A percentile compares a stretch with the other conserved stretches of the same genome.
Evolutionary conservation across 2,113 vertebrate genomes (phyloP).

Genomic region (Panthera tigris): DNA sequence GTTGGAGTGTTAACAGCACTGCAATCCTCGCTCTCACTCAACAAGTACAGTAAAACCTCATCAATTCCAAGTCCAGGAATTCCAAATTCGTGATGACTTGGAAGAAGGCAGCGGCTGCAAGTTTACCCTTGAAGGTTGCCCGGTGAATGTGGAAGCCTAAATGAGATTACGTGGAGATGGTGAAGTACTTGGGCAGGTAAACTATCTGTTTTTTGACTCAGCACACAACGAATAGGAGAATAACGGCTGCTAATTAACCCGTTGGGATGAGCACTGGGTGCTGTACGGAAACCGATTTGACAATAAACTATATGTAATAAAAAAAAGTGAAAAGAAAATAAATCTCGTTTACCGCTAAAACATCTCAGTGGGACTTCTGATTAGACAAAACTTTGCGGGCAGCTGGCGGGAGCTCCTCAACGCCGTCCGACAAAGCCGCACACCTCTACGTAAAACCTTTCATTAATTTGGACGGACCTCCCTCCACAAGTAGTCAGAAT

Average conservation of each 20-base stretch:
- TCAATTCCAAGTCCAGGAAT: slow-evolving; percentile 40
- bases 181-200: neutral
- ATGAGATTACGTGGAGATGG: neutral
- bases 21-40: slow-evolving; percentile 22
- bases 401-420: slow-evolving; percentile 24
- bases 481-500: slow-evolving; percentile 45
- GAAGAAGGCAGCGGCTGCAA: neutral
- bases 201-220: neutral
- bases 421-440: neutral
- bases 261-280: too few relatives aligned
- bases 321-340: neutral
- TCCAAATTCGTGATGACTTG: neutral
- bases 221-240: slow-evolving; percentile 20
- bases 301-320: too few relatives aligned
- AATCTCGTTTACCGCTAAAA: neutral
- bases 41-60: slow-evolving; percentile 69
- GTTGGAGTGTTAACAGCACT: slow-evolving; percentile 14
- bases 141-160: slow-evolving; percentile 21
- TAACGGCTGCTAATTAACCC: neutral
- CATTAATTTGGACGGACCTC: neutral
- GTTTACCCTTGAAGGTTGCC: slow-evolving; percentile 32
- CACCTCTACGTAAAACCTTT: neutral
- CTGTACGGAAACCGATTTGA: too few relatives aligned
- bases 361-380: slow-evolving; percentile 9
- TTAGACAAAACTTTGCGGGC: slow-evolving; percentile 47